Base-by-base conservation (phyloP, 1,140 invertebrate genomes). In the Halictus rubicundus region DNA sequence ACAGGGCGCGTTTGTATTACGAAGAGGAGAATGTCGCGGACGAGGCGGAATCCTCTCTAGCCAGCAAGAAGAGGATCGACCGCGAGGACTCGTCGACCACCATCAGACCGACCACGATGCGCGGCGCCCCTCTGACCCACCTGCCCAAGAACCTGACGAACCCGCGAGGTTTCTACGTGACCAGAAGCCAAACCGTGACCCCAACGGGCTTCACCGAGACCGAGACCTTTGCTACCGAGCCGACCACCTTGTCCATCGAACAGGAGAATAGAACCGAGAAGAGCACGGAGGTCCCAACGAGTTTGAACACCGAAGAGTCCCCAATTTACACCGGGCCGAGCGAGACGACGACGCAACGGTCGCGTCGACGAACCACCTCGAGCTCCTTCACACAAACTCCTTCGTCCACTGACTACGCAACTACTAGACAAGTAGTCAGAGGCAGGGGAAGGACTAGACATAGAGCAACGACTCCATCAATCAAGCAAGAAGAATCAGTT, bases 161-260 rank as follows among this genome's bases (percentile, higher is more conserved):
- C 9, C 65, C 61, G 2, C 84, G 80, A 37, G 90, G 91, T 0
- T 91, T 92, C 80, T 91, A 88, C 42, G 71, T 92, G 0, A 92
- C 90, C 10, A 91, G 59, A 76, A 80, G 64, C 59, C 66, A 85
- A 1, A 23, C 54, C 0, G 65, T 73, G 57, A 8, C 7, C 2
- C 2, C n/a, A 14, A 0, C 12, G 2, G 19, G 9, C 5, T 39
- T 19, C 37, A 10, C 27, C 10, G 42, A 39, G 27, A 23, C 8
- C 10, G 52, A 42, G 1, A n/a, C 32, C 23, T 37, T 57, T 6
- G 52, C n/a, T 8, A 46, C 39, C 9, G 66, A 23, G 1, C 6
- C 39, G 3, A 61, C 42, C 2, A 16, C 19, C 46, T 21, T 12
- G 9, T 5, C 9, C 10, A 23, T 3, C 1, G 7, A 12, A 21